These are phyloP conservation scores for Anguilla obscura DNA, from an alignment of 2,797 vertebrate species.

Conservation along the genomic window DNA sequence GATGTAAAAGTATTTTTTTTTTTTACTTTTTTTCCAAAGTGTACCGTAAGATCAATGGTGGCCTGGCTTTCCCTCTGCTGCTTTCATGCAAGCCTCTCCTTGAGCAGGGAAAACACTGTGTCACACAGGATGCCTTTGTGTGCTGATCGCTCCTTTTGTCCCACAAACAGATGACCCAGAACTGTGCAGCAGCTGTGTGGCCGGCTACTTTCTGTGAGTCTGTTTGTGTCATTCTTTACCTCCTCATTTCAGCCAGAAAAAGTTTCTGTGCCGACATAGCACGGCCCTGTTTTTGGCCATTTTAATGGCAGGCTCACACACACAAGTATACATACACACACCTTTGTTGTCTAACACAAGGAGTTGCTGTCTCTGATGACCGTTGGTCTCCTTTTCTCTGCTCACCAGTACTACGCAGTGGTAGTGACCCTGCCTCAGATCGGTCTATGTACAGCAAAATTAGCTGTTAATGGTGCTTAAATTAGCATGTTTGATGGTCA, in stretches of 20 bases:
- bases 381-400: neutral
- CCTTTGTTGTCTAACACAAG: neutral
- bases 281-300: neutral
- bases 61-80: neutral
- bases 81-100: slow-evolving; percentile 22
- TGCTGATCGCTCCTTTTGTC: slow-evolving; percentile 28
- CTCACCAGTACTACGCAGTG: neutral
- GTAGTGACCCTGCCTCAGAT: neutral
- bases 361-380: neutral
- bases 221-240: slow-evolving; percentile 16
- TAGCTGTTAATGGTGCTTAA: neutral
- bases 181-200: slow-evolving; percentile 71
- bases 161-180: slow-evolving; percentile 66
- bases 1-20: neutral
- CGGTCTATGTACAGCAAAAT: neutral
- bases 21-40: no score
- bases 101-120: slow-evolving; percentile 11
- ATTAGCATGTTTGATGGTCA: neutral
- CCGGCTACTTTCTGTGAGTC: slow-evolving; percentile 78
- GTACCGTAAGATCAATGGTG: neutral
- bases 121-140: slow-evolving; percentile 25
- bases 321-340: neutral
- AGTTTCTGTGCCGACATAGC: neutral
- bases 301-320: neutral
- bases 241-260: neutral